Conservation (phyloP, 1,140 invertebrate species). For the Eriosoma lanigerum region DNA sequence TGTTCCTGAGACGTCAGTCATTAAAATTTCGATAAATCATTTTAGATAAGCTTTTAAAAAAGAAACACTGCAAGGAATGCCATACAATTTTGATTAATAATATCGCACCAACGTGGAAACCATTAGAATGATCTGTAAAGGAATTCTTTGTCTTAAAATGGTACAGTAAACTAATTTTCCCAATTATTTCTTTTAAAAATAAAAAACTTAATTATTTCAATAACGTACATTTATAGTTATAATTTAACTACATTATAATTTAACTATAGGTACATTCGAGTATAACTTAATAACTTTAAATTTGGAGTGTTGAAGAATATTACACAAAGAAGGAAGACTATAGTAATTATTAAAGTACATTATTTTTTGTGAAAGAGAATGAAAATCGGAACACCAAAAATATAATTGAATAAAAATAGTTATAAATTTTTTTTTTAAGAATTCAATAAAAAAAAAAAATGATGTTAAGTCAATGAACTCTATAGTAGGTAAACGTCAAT, state of each 20-base stretch:
- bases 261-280: neutral
- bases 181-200: neutral
- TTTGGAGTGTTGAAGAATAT: no score
- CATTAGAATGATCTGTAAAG: neutral
- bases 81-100: conserved; percentile 23
- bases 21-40: conserved; percentile 25
- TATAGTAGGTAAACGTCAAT: no score
- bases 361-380: no score
- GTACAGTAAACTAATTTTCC: neutral
- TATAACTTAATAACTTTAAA: neutral
- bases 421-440: no score
- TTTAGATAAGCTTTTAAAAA: neutral
- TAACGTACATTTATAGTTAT: conserved; percentile 2
- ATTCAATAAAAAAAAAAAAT: no score
- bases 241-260: no score
- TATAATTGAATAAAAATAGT: no score
- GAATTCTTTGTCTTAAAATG: neutral
- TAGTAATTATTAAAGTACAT: no score
- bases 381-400: no score
- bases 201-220: neutral
- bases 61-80: neutral
- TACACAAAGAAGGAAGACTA: no score
- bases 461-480: no score
- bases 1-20: neutral
- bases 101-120: neutral